These are phyloP conservation scores for Mantis religiosa DNA, from an alignment of 2,888 invertebrate genomes.

Conservation along the genomic window DNA sequence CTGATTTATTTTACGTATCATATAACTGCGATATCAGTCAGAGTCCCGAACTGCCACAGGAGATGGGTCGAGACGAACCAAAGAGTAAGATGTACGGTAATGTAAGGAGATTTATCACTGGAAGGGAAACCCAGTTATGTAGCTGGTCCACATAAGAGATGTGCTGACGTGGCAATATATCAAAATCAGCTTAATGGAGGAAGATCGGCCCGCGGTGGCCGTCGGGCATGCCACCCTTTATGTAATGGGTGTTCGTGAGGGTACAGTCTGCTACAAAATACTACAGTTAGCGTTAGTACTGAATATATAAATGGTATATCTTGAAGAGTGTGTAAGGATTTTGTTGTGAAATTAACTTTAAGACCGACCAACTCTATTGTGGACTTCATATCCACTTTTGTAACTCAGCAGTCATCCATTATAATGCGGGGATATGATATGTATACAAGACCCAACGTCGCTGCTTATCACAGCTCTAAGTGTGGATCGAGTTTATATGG, in stretches of 20 bases:
- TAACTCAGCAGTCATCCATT: no score
- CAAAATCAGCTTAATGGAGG: conserved; percentile 14
- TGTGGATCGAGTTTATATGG: no score
- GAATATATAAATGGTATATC: no score
- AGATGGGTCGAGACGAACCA: not conserved
- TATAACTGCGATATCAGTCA: not conserved
- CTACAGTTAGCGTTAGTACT: no score
- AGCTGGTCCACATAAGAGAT: not conserved
- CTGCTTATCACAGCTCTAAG: no score
- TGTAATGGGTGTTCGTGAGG: not conserved
- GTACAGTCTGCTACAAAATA: not conserved
- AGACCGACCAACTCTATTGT: no score
- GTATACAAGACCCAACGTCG: no score
- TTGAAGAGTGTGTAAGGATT: no score
- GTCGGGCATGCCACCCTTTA: not conserved
- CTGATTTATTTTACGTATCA: no score
- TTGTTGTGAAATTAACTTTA: no score
- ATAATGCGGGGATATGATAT: no score
- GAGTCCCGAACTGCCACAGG: not conserved
- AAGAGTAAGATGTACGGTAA: not conserved
- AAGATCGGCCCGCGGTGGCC: not conserved
- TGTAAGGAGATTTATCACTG: not conserved
- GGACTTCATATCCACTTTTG: no score
- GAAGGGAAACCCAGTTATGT: not conserved
- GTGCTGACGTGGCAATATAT: not conserved